Evolutionary conservation across 2,113 vertebrate species (phyloP).

Genomic region (Anarhynchus alexandrinus): DNA sequence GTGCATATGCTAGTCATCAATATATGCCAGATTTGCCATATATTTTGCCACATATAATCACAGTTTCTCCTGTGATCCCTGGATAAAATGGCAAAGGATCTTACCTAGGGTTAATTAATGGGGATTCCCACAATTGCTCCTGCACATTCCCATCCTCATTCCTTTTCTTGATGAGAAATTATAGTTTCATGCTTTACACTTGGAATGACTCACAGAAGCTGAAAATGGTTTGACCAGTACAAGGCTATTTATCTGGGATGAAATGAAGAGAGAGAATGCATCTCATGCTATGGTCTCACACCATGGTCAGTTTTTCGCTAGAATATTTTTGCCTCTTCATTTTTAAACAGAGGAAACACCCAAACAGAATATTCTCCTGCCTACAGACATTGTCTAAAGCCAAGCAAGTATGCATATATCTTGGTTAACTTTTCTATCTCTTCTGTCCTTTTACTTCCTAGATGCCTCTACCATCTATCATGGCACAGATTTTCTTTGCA

Average conservation of each 20-base stretch:
- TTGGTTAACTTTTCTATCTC: neutral
- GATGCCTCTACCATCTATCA: neutral
- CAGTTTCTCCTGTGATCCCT: neutral
- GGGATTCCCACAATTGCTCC: fast-evolving
- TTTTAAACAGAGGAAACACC: neutral
- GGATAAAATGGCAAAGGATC: neutral
- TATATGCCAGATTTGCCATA: neutral
- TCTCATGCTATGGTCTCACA: neutral
- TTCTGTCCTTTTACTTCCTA: neutral
- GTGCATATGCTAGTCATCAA: neutral
- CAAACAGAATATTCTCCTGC: neutral
- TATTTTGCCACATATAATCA: too few species aligned
- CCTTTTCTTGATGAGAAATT: neutral
- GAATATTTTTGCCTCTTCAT: neutral
- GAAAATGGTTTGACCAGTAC: neutral
- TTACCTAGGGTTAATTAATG: neutral
- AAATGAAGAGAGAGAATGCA: neutral
- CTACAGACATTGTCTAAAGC: neutral
- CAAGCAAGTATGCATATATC: neutral
- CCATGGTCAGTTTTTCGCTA: neutral
- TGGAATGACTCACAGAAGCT: neutral
- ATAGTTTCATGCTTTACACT: neutral
- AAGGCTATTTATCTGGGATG: neutral
- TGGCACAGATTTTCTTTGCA: neutral
- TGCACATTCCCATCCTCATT: neutral